These are phyloP conservation scores for Mus caroli DNA, from an alignment of 2,797 vertebrate species.

Conservation along the genomic window DNA sequence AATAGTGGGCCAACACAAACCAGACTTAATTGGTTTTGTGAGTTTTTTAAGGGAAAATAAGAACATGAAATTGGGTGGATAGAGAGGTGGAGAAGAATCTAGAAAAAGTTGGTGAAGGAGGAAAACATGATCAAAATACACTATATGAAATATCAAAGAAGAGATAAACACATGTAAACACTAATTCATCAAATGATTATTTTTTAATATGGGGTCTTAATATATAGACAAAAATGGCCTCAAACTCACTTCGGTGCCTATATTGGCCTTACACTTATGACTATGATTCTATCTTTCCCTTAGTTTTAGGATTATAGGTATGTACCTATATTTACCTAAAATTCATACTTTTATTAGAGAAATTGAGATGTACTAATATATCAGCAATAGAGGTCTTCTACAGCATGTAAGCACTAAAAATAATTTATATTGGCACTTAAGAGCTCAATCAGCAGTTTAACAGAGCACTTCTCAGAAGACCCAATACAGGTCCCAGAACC, in stretches of 20 bases:
- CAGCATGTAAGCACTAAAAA: neutral
- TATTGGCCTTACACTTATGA: neutral
- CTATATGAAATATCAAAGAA: neutral
- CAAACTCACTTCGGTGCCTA: neutral
- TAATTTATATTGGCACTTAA: neutral
- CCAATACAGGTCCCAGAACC: neutral
- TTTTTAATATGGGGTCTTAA: neutral
- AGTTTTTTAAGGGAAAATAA: neutral
- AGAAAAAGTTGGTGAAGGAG: neutral
- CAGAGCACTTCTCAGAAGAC: neutral
- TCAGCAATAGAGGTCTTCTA: neutral
- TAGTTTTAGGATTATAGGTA: neutral
- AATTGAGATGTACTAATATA: neutral
- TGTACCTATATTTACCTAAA: neutral
- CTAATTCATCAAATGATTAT: neutral
- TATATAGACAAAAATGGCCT: neutral
- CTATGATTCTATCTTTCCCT: neutral
- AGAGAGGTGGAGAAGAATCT: neutral
- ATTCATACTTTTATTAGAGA: neutral
- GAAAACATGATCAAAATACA: neutral
- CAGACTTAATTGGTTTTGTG: neutral
- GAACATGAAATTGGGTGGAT: neutral
- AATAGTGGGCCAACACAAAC: neutral
- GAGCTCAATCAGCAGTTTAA: neutral
- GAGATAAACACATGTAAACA: neutral